These are phyloP conservation scores for Desoria tigrina DNA, from an alignment of 2,888 invertebrate species.

Conservation along the genomic window DNA sequence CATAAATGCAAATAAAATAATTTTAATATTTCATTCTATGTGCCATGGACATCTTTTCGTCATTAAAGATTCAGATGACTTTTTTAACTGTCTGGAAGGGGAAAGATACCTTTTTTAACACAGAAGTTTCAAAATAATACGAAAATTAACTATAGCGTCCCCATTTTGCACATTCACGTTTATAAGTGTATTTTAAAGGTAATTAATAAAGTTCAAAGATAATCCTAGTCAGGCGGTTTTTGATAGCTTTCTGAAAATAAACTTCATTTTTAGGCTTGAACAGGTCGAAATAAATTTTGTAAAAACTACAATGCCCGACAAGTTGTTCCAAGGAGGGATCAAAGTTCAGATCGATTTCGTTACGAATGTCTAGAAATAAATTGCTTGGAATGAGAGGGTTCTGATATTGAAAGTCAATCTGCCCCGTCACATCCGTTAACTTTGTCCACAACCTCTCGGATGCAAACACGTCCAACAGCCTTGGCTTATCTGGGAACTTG, in stretches of 20 bases:
- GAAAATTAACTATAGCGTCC: too few species aligned
- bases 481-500: background rate
- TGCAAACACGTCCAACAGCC: background rate
- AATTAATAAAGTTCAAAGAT: background rate
- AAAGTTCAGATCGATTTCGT: slow-evolving; percentile 2
- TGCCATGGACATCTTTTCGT: too few species aligned
- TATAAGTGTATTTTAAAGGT: too few species aligned
- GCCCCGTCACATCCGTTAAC: background rate
- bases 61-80: too few species aligned
- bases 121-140: too few species aligned
- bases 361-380: background rate
- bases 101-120: too few species aligned
- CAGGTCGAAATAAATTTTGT: slow-evolving; percentile 21
- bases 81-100: too few species aligned
- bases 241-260: slow-evolving; percentile 12
- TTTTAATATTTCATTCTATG: too few species aligned
- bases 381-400: background rate
- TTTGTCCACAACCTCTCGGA: background rate
- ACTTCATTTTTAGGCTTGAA: slow-evolving; percentile 3
- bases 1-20: too few species aligned
- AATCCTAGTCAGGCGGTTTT: slow-evolving; percentile 8
- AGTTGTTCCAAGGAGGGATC: slow-evolving; percentile 23
- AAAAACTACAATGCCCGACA: slow-evolving; percentile 25
- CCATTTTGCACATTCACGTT: too few species aligned
- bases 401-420: background rate